Conservation (phyloP, 2,113 vertebrate genomes). For the Lagenorhynchus albirostris region DNA sequence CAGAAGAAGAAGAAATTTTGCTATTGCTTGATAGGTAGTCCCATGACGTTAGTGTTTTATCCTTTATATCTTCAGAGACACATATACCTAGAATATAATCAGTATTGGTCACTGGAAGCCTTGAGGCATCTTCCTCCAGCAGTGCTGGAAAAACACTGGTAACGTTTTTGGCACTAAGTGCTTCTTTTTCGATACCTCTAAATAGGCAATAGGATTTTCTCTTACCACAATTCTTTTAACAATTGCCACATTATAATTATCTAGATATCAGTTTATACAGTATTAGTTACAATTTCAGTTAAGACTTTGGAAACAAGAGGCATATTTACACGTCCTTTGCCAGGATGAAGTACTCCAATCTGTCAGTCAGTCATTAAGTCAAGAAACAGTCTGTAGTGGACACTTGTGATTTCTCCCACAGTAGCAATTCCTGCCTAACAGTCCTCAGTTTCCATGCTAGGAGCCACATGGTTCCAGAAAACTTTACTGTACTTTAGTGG, state of each 20-base stretch:
- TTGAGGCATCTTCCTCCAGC: background rate
- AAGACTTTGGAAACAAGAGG: background rate
- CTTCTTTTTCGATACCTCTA: background rate
- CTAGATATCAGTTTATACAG: background rate
- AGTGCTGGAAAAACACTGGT: background rate
- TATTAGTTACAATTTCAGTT: background rate
- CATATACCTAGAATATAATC: background rate
- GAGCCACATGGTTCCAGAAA: background rate
- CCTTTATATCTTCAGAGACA: background rate
- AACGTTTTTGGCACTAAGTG: background rate
- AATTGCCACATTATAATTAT: background rate
- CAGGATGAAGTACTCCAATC: background rate
- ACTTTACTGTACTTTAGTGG: background rate
- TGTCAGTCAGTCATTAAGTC: background rate
- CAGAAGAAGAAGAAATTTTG: background rate
- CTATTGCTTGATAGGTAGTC: background rate
- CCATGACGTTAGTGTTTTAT: background rate
- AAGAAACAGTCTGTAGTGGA: background rate
- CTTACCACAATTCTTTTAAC: background rate
- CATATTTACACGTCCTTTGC: background rate
- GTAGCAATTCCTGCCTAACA: background rate
- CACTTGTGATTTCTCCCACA: background rate
- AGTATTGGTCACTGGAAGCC: background rate
- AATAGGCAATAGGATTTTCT: background rate
- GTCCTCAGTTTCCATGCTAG: background rate